Percentiles rank a stretch among this genome's conserved stretches.
These are phyloP conservation scores for Chaetops frenatus DNA, from an alignment of 2,113 vertebrate genomes.

Conservation along the genomic window DNA sequence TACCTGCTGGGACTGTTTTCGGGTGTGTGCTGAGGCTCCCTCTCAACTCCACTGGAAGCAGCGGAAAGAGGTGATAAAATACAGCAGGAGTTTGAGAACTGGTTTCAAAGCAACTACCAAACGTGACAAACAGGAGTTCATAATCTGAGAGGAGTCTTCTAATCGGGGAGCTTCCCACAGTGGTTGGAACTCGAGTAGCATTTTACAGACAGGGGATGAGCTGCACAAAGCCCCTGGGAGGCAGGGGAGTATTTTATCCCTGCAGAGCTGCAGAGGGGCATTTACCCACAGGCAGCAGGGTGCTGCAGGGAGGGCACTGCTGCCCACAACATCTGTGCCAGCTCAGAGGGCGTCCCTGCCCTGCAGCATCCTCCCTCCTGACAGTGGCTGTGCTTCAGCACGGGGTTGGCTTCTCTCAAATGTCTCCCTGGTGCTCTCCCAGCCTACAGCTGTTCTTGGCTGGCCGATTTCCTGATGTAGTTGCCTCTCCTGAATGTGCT, in stretches of 20 bases:
- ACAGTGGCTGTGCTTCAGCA: neutral
- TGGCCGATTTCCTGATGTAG: neutral
- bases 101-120: neutral
- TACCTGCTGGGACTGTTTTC: accelerated
- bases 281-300: neutral
- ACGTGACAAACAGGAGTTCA: accelerated
- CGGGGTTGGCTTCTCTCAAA: neutral
- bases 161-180: neutral
- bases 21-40: neutral
- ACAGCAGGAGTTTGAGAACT: neutral
- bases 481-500: neutral
- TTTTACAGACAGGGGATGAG: neutral
- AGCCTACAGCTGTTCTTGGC: neutral
- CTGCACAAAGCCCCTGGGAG: neutral
- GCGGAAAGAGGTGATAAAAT: neutral
- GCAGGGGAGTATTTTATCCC: neutral
- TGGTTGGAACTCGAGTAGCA: neutral
- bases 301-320: neutral
- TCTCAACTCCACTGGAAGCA: neutral
- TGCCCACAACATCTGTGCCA: neutral
- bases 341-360: neutral
- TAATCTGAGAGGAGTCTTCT: neutral
- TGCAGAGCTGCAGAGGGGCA: neutral
- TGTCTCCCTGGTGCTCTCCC: neutral
- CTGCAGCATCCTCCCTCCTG: neutral